Evolutionary conservation across 2,113 vertebrate species (phyloP), one percentile per base, ranked within the genome.

Genomic region (Andinoacara biseriatus): DNA sequence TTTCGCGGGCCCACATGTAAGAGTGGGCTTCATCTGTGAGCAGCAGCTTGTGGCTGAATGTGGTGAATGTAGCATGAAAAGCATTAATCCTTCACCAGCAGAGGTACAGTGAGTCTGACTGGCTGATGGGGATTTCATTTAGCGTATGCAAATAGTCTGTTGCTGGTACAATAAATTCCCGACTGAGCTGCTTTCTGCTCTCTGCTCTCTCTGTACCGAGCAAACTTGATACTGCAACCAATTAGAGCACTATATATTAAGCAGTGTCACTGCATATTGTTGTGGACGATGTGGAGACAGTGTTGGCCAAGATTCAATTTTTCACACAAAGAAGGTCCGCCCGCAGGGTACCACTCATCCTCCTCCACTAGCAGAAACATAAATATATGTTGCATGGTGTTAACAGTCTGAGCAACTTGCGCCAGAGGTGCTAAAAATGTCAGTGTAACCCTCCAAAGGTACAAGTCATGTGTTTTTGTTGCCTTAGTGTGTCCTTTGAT

Each of bases 121-220:
- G 72, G 78, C 90, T 93, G 91, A 91, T 90, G 89, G 85, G 86
- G 83, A 89, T 91, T 94, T 93, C 80, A 92, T 94, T 92, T 92
- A 90, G 86, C 59, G 69, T 78, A 94, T 93, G 92, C 90, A 94
- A 95, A 95, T 92, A 83, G 76, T 75, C 74, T 58, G 84, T 90
- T 43, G 31, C 77, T 38, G 76, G 54, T 80, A 83, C 78, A 89
- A 86, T 92, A 81, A 74, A 92, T 85, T 86, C 78, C 78, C 3
- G 0, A 59, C 80, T 63, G 78, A 83, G 76, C 81, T 75, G 54
- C 89, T 81, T 85, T 56, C 57, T 65, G 18, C 26, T 62, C 76
- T 43, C 76, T 57, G 24, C 35, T 31, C 82, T 59, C 38, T 65
- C 58, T 79, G 20, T 24, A 59, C 83, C 56, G 17, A 40, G 20